These are phyloP conservation scores for Drosophila kambysellisi DNA, from an alignment of 2,888 invertebrate species.

Conservation along the genomic window DNA sequence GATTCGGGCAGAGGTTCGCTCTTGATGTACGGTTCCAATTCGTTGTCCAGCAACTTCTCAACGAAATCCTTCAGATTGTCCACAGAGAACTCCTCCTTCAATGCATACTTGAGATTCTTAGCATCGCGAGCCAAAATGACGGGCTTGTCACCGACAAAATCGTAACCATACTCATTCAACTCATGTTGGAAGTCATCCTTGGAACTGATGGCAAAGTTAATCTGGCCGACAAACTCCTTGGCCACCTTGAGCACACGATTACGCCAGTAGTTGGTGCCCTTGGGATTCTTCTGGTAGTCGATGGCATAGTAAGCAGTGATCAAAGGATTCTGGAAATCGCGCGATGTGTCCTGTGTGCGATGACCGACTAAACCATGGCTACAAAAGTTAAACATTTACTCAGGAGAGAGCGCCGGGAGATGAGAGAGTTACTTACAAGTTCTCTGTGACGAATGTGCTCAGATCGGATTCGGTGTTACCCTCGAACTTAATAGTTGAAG, in stretches of 20 bases:
- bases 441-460: constrained; percentile 92
- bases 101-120: constrained; percentile 94
- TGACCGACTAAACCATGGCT: constrained; percentile 97
- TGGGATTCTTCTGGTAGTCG: constrained; percentile 98
- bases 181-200: constrained; percentile 98
- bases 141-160: constrained; percentile 95
- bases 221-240: constrained; percentile 85
- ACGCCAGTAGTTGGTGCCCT: constrained; percentile 99
- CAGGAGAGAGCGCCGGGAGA: background rate
- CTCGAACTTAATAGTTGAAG: constrained; percentile 90
- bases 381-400: constrained; percentile 44
- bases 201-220: constrained; percentile 95
- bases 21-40: constrained; percentile 96
- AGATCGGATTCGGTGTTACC: constrained; percentile 90
- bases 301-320: constrained; percentile 97
- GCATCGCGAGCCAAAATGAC: constrained; percentile 93
- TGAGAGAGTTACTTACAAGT: constrained; percentile 89
- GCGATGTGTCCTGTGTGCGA: constrained; percentile 92
- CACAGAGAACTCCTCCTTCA: constrained; percentile 95
- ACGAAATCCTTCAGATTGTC: constrained; percentile 94
- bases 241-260: constrained; percentile 95
- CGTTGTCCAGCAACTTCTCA: constrained; percentile 92
- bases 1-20: constrained; percentile 96
- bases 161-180: constrained; percentile 96
- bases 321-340: constrained; percentile 95